Percentiles rank a stretch among this genome's conserved stretches.
Conservation (phyloP, 2,888 invertebrate genomes). For the Malachius bipustulatus region DNA sequence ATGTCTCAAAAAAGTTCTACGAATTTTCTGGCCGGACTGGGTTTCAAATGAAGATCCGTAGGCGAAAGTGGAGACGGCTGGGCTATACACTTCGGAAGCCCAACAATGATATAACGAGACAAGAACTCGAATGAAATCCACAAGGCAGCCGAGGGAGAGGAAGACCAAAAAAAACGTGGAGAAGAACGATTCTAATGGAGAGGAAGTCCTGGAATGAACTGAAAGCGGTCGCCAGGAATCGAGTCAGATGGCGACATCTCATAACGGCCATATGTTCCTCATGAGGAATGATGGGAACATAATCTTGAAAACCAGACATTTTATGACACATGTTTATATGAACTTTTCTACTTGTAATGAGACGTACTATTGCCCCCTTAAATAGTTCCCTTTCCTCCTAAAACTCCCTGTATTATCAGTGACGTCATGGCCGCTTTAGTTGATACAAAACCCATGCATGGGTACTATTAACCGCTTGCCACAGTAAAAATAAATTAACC, state of each 20-base stretch:
- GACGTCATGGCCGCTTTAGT: too few species aligned
- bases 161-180: neutral
- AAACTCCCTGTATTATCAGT: too few species aligned
- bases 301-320: too few species aligned
- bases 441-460: too few species aligned
- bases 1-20: neutral
- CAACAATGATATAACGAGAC: neutral
- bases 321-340: too few species aligned
- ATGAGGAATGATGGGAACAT: neutral
- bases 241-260: conserved; percentile 1
- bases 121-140: neutral
- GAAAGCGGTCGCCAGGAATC: neutral
- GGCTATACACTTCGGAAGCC: conserved; percentile 3
- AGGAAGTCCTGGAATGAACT: conserved; percentile 1
- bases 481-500: too few species aligned
- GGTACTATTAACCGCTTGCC: too few species aligned
- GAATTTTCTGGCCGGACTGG: neutral
- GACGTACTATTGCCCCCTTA: too few species aligned
- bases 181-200: conserved; percentile 2
- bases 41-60: neutral
- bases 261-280: neutral
- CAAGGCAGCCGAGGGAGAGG: conserved; percentile 2
- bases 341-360: too few species aligned
- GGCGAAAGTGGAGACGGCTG: neutral
- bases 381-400: too few species aligned